phyloP scores from a whole-genome alignment of 2,113 vertebrate species.

The Otolemur garnettii region DNA sequence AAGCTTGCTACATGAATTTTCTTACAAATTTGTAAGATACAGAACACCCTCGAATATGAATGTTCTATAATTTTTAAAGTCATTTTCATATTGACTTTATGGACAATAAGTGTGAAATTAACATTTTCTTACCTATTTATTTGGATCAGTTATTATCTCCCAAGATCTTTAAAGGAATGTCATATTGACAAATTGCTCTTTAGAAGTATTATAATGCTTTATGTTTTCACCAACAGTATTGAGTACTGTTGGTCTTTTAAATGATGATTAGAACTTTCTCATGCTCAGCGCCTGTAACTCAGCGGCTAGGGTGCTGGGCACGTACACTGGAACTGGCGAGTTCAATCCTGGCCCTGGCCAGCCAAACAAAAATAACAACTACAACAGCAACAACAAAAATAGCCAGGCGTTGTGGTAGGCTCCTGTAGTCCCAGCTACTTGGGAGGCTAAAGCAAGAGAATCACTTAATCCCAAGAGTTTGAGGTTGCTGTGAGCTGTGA shows the following conservation, averaged over 20 bases:
- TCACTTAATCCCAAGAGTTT: too few species aligned
- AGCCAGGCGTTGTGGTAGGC: too few species aligned
- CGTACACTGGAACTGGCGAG: too few species aligned
- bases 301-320: too few species aligned
- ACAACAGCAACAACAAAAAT: too few species aligned
- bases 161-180: constrained; percentile 1
- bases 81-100: background rate
- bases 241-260: background rate
- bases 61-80: constrained; percentile 2
- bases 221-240: background rate
- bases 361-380: too few species aligned
- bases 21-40: background rate
- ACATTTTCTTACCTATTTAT: constrained; percentile 1
- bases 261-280: background rate
- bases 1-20: constrained; percentile 17
- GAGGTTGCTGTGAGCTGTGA: too few species aligned
- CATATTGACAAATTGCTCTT: background rate
- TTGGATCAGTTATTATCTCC: background rate
- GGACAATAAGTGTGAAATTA: background rate
- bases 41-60: background rate
- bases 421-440: too few species aligned
- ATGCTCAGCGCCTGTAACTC: background rate
- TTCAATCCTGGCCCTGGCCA: too few species aligned
- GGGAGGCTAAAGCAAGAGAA: too few species aligned
- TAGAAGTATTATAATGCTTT: background rate